Evolutionary conservation across 2,113 vertebrate genomes (phyloP).

Genomic region (Grantiella picta): DNA sequence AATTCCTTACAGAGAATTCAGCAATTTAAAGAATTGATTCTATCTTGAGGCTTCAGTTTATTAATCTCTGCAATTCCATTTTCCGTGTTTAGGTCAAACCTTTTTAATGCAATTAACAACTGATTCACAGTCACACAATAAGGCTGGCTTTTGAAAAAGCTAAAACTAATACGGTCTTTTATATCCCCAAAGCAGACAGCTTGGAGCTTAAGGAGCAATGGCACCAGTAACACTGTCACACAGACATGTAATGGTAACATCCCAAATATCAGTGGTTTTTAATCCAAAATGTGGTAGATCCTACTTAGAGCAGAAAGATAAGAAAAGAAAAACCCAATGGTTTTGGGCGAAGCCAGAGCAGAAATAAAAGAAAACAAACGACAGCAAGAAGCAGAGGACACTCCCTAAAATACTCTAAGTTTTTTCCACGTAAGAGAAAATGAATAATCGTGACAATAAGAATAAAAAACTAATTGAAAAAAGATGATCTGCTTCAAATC

Average conservation of each 20-base stretch:
- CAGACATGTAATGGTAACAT: not conserved
- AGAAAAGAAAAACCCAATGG: not conserved
- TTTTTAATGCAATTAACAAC: not conserved
- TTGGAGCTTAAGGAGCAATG: not conserved
- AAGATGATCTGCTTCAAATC: conserved; percentile 44
- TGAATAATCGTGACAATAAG: conserved; percentile 26
- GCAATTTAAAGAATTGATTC: not conserved
- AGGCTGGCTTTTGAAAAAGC: not conserved
- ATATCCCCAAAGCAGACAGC: not conserved
- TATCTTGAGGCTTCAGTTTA: not conserved
- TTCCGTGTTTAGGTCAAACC: not conserved
- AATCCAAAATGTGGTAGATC: not conserved
- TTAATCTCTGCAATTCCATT: not conserved
- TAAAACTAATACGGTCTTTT: not conserved
- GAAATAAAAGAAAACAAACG: not conserved
- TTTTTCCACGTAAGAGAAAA: conserved; percentile 15
- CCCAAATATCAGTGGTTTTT: not conserved
- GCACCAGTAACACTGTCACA: not conserved
- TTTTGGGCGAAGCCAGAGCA: not conserved
- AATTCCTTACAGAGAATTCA: not conserved
- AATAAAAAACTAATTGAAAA: conserved; percentile 56
- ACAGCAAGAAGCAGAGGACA: not conserved
- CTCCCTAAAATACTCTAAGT: not conserved
- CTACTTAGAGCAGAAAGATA: not conserved
- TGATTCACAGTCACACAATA: not conserved